Base-by-base conservation (phyloP, 2,888 invertebrate genomes). In the Calephelis perditalis region DNA sequence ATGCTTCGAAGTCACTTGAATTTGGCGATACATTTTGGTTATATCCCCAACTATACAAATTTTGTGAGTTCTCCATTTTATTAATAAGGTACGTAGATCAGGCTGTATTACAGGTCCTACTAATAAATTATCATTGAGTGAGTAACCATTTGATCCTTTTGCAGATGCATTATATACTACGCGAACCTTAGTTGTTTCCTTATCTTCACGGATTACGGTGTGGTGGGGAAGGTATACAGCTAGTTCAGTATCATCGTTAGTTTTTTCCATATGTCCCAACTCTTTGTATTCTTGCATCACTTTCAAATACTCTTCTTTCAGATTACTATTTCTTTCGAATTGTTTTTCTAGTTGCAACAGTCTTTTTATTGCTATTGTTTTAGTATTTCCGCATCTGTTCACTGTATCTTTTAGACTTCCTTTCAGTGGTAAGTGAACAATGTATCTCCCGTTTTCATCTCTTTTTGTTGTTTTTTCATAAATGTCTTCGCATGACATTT, bases 11-110 rank as follows among this genome's bases (percentile, higher is more conserved):
- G 44, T 8, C 1, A 73, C 64, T 5, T 61, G 46, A 15, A 74
- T 64, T 62, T 69, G 64, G 4, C 73, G 47, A 54, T 72, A 76
- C 73, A 76, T 76, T 59, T 72, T 70, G 36, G 63, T 58, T 9
- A 73, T 65, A 55, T 71, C 73, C 11, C 68, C 65, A 0, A 70
- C 67, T 8, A 73, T 63, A 36, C 64, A 68, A 5, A 73, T 52
- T 15, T 56, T 62, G 44, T 72, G 63, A 45, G 56, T 67, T 46
- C 72, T 52, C 67, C 72, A 73, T 60, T 68, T 56, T 58, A 70
- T 65, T 26, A 73, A 40, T 2, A 73, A 57, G 10, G 60, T 60
- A 46, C 67, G 66, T 47, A 72, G 35, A 60, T 71, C 69, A 43
- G 68, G 62, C 63, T 73, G 71, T 9, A 74, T 37, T 45, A 57